These are phyloP conservation scores for Thalassaphorura encarpata DNA, from an alignment of 1,140 invertebrate species.

Conservation along the genomic window DNA sequence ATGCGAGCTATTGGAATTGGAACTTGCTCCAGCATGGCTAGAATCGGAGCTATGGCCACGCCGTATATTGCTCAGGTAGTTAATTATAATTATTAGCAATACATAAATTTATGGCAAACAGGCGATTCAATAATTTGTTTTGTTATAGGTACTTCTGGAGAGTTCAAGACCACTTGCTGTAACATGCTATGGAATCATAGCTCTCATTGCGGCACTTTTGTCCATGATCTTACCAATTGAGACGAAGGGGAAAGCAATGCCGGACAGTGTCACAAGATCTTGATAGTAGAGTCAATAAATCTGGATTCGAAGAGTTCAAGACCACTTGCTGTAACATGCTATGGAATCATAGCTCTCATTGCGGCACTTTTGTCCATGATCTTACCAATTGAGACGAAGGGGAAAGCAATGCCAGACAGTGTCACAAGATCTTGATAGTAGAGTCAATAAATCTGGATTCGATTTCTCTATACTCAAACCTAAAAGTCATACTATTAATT, in stretches of 20 bases:
- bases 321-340: neutral
- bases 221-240: neutral
- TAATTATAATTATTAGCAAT: too few relatives aligned
- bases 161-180: neutral
- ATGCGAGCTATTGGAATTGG: constrained; percentile 77
- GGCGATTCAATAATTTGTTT: too few relatives aligned
- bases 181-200: neutral
- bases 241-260: neutral
- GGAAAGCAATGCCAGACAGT: constrained; percentile 1
- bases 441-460: too few relatives aligned
- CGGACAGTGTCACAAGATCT: too few relatives aligned
- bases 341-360: neutral
- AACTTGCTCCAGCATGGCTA: constrained; percentile 77
- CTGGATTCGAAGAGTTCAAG: neutral
- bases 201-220: neutral
- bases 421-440: too few relatives aligned
- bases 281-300: too few relatives aligned
- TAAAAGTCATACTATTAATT: too few relatives aligned
- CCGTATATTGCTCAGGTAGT: constrained; percentile 89
- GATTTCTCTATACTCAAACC: too few relatives aligned
- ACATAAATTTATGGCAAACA: too few relatives aligned
- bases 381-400: neutral
- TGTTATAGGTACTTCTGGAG: neutral
- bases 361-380: neutral
- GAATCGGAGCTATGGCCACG: constrained; percentile 83